These are phyloP conservation scores for Theristicus caerulescens DNA, from an alignment of 2,113 vertebrate species.

Conservation along the genomic window DNA sequence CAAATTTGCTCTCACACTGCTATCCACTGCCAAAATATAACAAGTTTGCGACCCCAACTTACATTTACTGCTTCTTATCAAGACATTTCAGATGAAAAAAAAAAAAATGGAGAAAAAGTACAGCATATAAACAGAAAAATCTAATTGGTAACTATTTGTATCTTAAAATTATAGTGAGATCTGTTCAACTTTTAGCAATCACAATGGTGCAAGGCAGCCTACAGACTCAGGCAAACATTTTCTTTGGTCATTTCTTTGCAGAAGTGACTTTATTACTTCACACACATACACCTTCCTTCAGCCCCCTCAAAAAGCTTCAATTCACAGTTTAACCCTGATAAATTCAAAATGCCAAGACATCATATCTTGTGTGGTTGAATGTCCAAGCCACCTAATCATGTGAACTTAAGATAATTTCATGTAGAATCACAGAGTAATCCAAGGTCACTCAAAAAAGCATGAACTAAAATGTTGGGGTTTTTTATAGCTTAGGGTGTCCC, in stretches of 20 bases:
- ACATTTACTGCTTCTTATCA: conserved; percentile 32
- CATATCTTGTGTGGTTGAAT: neutral
- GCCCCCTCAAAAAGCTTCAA: neutral
- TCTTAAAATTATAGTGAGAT: neutral
- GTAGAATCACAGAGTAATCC: neutral
- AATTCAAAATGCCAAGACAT: neutral
- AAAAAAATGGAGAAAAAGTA: neutral
- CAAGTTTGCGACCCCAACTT: neutral
- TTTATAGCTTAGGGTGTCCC: neutral
- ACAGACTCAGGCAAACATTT: neutral
- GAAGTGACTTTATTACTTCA: neutral
- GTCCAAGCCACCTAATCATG: neutral
- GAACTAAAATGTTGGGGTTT: neutral
- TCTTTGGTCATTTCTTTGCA: neutral
- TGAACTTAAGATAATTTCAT: neutral
- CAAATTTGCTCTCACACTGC: conserved; percentile 45
- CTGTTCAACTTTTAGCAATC: neutral
- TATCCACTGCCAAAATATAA: conserved; percentile 25
- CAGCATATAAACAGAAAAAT: neutral
- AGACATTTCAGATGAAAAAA: neutral
- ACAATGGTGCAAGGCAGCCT: neutral
- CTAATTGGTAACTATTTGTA: neutral
- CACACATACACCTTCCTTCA: neutral
- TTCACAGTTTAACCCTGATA: neutral
- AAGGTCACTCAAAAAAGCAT: neutral